Conservation (phyloP, 2,888 invertebrate genomes). For the Ectropis crepuscularia region DNA sequence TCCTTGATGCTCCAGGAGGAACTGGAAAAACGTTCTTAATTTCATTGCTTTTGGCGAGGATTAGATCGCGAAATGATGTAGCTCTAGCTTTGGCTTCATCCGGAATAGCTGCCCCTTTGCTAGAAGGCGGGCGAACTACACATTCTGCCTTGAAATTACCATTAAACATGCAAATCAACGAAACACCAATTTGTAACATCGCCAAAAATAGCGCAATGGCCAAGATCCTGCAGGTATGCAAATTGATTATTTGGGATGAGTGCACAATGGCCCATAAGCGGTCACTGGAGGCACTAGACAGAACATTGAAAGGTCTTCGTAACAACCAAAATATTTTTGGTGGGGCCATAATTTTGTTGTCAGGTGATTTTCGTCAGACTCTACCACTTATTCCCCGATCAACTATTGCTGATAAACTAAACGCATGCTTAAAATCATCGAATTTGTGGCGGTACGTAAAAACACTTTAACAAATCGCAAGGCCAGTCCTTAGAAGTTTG, state of each 20-base stretch:
- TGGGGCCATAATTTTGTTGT: conserved; percentile 44
- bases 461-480: conserved; percentile 40
- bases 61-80: conserved; percentile 42
- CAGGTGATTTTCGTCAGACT: conserved; percentile 51
- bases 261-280: conserved; percentile 48
- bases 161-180: conserved; percentile 45
- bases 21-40: conserved; percentile 40
- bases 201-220: conserved; percentile 42
- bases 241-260: conserved; percentile 48
- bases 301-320: conserved; percentile 45
- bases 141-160: conserved; percentile 51
- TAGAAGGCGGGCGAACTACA: conserved; percentile 47
- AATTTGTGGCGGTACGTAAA: conserved; percentile 45
- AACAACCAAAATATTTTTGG: conserved; percentile 42
- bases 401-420: conserved; percentile 46
- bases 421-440: conserved; percentile 47
- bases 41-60: conserved; percentile 43
- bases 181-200: conserved; percentile 46
- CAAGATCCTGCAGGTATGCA: conserved; percentile 36
- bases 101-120: conserved; percentile 40
- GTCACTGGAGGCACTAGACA: conserved; percentile 42
- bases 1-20: conserved; percentile 37
- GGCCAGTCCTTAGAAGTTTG: no score
- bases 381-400: conserved; percentile 48
- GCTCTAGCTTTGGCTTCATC: conserved; percentile 48